These are phyloP conservation scores for Salvelinus namaycush DNA, from an alignment of 2,113 vertebrate genomes.

Conservation along the genomic window DNA sequence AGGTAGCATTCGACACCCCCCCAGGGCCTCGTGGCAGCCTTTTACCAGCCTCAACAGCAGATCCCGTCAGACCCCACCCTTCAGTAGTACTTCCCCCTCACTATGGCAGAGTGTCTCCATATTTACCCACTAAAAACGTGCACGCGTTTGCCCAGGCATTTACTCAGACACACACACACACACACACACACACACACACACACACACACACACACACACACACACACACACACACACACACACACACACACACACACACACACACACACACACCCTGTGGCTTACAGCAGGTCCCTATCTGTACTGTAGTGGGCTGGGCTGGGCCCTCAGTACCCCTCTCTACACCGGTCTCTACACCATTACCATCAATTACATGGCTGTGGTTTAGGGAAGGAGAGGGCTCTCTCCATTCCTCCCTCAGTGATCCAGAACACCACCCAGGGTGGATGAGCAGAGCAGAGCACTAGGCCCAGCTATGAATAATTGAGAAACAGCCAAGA, in stretches of 20 bases:
- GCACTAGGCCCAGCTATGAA: not conserved
- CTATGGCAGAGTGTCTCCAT: slow-evolving; percentile 38
- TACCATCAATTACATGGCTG: not conserved
- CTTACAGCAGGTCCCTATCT: not conserved
- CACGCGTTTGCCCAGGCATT: not conserved
- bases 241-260: too few relatives aligned
- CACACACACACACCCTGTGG: not conserved
- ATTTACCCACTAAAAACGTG: slow-evolving; percentile 31
- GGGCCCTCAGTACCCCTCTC: not conserved
- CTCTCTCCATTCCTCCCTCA: not conserved
- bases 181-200: too few relatives aligned
- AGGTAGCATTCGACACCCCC: not conserved
- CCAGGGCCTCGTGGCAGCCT: not conserved
- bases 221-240: too few relatives aligned
- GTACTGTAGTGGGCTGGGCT: too few relatives aligned
- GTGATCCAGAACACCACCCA: not conserved
- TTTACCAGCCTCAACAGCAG: not conserved
- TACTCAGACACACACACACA: not conserved
- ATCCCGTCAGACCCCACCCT: slow-evolving; percentile 37
- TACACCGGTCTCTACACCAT: not conserved
- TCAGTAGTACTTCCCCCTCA: slow-evolving; percentile 45
- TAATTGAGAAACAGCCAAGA: not conserved
- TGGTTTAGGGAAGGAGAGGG: not conserved
- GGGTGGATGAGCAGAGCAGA: not conserved
- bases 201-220: too few relatives aligned